phyloP scores from a whole-genome alignment of 2,888 invertebrate genomes.

The Bimastos eiseni region DNA sequence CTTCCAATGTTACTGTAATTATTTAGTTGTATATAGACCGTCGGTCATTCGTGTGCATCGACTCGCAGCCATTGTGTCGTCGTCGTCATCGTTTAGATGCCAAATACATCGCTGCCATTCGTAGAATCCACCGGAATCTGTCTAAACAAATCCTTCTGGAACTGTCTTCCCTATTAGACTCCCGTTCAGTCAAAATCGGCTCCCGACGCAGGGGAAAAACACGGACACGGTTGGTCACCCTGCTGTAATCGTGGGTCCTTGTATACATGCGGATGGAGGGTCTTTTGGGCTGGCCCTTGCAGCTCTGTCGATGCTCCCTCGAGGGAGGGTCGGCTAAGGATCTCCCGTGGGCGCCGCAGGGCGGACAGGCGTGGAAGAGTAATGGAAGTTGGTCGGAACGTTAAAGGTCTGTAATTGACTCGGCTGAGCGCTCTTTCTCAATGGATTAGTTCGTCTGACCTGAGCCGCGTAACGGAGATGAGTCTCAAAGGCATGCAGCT shows the following conservation, averaged over 20 bases:
- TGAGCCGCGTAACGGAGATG: constrained; percentile 13
- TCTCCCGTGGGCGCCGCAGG: not conserved
- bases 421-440: not conserved
- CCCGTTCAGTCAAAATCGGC: not conserved
- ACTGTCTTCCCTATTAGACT: not conserved
- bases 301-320: not conserved
- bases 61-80: not conserved
- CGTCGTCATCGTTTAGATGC: not conserved
- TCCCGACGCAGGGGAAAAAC: not conserved
- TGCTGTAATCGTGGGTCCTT: not conserved
- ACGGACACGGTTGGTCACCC: constrained; percentile 13
- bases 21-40: constrained; percentile 1
- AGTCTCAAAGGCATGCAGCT: not conserved
- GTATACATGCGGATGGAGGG: not conserved
- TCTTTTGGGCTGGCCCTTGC: not conserved
- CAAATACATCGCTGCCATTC: not conserved
- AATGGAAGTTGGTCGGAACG: not conserved
- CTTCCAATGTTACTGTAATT: not conserved
- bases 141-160: not conserved
- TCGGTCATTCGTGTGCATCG: not conserved
- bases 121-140: not conserved
- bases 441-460: not conserved
- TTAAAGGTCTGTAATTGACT: constrained; percentile 13
- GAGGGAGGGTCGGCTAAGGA: not conserved
- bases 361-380: constrained; percentile 13